Conservation (phyloP, 2,888 invertebrate species). For the Agrochola circellaris region DNA sequence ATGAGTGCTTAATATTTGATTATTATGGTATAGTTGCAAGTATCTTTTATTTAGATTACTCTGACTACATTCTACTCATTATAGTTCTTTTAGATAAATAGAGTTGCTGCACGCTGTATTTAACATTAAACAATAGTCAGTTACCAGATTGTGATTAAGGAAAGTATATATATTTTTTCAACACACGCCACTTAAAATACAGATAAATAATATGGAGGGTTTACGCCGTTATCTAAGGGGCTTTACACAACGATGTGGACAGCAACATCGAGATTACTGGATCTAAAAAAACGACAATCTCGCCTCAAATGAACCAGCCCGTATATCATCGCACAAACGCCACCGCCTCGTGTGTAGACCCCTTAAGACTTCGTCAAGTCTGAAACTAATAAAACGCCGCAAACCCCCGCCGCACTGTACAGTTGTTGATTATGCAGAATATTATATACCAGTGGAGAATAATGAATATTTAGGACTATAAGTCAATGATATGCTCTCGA, state of each 20-base stretch:
- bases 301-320: background rate
- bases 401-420: slow-evolving; percentile 72
- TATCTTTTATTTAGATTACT: slow-evolving; percentile 76
- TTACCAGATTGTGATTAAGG: slow-evolving; percentile 87
- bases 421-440: slow-evolving; percentile 80
- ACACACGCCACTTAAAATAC: slow-evolving; percentile 72
- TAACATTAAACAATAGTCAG: slow-evolving; percentile 84
- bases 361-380: slow-evolving; percentile 20
- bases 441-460: slow-evolving; percentile 85
- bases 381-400: slow-evolving; percentile 51
- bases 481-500: slow-evolving; percentile 85
- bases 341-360: slow-evolving; percentile 16
- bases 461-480: slow-evolving; percentile 85
- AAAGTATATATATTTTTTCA: slow-evolving; percentile 87
- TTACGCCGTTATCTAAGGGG: slow-evolving; percentile 20
- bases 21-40: slow-evolving; percentile 71
- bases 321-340: slow-evolving; percentile 12
- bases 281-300: background rate
- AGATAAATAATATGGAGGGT: slow-evolving; percentile 53
- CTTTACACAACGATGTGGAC: slow-evolving; percentile 13
- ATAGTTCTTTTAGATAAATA: slow-evolving; percentile 76
- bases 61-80: slow-evolving; percentile 72
- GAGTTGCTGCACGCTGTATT: slow-evolving; percentile 80
- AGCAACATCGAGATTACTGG: background rate
- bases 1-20: slow-evolving; percentile 84